A percentile compares a stretch with the other conserved stretches of the same genome.
Conservation (phyloP, 1,140 invertebrate species). For the Drosophila littoralis region DNA sequence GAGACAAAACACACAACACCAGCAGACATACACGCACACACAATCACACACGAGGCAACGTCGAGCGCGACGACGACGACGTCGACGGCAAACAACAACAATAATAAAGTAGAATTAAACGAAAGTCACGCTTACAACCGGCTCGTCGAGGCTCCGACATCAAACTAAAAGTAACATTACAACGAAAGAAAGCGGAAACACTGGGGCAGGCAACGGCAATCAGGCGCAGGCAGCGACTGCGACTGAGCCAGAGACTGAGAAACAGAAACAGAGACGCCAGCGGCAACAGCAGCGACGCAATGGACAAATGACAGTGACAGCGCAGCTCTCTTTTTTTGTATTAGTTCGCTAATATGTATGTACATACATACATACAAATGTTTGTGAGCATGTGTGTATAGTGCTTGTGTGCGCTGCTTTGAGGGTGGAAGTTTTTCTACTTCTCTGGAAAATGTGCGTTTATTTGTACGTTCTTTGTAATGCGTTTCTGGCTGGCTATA, state of each 20-base stretch:
- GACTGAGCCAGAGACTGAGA: conserved; percentile 10
- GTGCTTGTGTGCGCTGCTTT: conserved; percentile 63
- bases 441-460: conserved; percentile 83
- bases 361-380: conserved; percentile 34
- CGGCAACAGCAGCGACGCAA: conserved; percentile 35
- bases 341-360: conserved; percentile 57
- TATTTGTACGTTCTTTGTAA: conserved; percentile 75
- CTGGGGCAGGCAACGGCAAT: conserved; percentile 74
- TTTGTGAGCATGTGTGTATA: conserved; percentile 44
- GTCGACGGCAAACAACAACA: conserved; percentile 52
- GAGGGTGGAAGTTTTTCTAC: conserved; percentile 83
- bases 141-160: conserved; percentile 76
- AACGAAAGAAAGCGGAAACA: conserved; percentile 82
- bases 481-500: conserved; percentile 62
- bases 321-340: conserved; percentile 68
- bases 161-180: conserved; percentile 83
- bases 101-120: conserved; percentile 77
- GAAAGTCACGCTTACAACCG: conserved; percentile 80
- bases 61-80: conserved; percentile 35
- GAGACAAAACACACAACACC: conserved; percentile 30
- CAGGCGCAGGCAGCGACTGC: conserved; percentile 62
- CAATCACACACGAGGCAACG: conserved; percentile 40
- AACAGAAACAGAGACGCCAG: conserved; percentile 20
- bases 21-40: conserved; percentile 32
- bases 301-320: conserved; percentile 74